phyloP scores from a whole-genome alignment of 53 echinoderm and acorn worm genomes.

The Crossaster papposus region DNA sequence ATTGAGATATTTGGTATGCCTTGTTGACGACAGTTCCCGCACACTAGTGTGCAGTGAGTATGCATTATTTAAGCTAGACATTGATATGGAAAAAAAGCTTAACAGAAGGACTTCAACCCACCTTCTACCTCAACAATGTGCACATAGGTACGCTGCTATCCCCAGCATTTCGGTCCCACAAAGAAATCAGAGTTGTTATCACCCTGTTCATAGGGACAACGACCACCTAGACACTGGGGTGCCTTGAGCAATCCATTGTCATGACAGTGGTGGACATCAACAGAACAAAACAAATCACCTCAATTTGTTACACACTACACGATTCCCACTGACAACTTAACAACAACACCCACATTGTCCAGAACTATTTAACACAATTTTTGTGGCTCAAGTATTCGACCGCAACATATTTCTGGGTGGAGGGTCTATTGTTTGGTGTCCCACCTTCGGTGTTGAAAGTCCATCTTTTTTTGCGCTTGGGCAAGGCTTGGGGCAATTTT shows the following conservation, averaged over 20 bases:
- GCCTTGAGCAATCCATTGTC: neutral
- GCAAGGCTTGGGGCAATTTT: neutral
- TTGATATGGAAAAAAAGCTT: no score
- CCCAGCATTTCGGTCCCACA: neutral
- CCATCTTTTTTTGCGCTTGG: no score
- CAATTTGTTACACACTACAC: neutral
- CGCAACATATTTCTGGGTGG: neutral
- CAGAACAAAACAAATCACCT: neutral
- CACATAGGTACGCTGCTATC: neutral
- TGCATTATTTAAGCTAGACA: no score
- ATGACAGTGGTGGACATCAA: neutral
- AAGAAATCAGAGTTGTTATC: neutral
- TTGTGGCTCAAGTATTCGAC: neutral
- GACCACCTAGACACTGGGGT: neutral
- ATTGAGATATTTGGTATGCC: no score
- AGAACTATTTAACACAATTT: neutral
- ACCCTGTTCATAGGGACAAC: neutral
- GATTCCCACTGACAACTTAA: neutral
- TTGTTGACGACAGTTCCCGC: no score
- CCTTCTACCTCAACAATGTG: no score
- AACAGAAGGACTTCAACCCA: no score
- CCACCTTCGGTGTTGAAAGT: neutral
- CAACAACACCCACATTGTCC: neutral
- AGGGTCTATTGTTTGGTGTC: neutral
- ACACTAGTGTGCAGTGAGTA: no score